Evolutionary conservation across 2,888 invertebrate genomes (phyloP), one percentile per base, ranked within the genome.

Genomic region (Rotaria socialis): DNA sequence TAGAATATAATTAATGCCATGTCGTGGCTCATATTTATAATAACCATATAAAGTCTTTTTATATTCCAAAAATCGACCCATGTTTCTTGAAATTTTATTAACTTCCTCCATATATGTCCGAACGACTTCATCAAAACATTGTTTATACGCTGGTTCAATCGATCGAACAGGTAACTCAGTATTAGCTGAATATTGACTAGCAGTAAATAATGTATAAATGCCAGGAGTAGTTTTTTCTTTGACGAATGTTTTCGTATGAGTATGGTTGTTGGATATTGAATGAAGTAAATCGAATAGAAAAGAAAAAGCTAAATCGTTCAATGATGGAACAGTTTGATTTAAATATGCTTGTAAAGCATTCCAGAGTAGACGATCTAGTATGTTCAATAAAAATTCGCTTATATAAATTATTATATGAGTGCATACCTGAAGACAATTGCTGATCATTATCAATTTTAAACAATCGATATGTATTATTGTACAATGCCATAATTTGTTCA

Each of bases 41-140:
- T 98, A 98, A 0, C 96, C 97, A 91, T 99, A 98, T 86, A 97
- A 93, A 80, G 97, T 93, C 90, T 96, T 96, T 89, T 96, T 95
- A 92, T 96, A 97, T 91, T 97, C 97, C 87, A 98, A 96, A 58
- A 96, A 94, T 22, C 98, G 93, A 0, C 97, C 97, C 55, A 96
- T 93, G 90, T 96, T 95, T 24, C 95, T 93, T 0, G 96, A 96
- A 89, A 94, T 95, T 87, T 94, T 94, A 91, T 97, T 97, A 88
- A 97, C 95, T 88, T 94, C 94, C 90, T 96, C 95, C 96, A 97
- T 96, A 80, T 95, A 93, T 94, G 94, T 92, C 86, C 89, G 89
- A 43, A 96, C 94, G 56, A 95, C 94, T 90, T 96, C 96, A 89
- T 94, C 94, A 11, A 96, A 91, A 0, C 95, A 95, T 90, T 95